Evolutionary conservation across 2,888 invertebrate genomes (phyloP).

Genomic region (Apodemia duryi): DNA sequence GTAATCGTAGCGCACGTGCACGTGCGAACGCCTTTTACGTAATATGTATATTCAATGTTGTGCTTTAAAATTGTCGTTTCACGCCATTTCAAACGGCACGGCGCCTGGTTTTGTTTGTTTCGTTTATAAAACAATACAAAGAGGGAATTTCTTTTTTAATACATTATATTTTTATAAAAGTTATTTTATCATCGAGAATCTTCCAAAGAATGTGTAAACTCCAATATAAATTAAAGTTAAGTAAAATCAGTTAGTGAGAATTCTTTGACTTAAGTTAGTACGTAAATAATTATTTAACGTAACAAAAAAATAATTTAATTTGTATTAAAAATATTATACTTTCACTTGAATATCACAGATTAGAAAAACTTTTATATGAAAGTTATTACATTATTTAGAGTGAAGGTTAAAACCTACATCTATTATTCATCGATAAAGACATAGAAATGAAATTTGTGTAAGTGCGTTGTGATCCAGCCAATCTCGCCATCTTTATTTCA

Average conservation of each 20-base stretch:
- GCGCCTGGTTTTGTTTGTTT: slow-evolving; percentile 55
- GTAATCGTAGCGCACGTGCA: slow-evolving; percentile 58
- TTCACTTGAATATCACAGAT: neutral
- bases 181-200: no score
- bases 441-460: slow-evolving; percentile 74
- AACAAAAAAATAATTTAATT: no score
- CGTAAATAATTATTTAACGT: no score
- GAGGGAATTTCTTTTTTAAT: slow-evolving; percentile 27
- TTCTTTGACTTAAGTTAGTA: no score
- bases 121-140: slow-evolving; percentile 66
- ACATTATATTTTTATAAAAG: neutral
- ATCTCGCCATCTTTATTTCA: slow-evolving; percentile 73
- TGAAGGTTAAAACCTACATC: slow-evolving; percentile 46
- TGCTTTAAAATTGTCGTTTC: slow-evolving; percentile 76
- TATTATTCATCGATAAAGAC: slow-evolving; percentile 74
- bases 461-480: slow-evolving; percentile 74
- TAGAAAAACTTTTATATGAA: neutral
- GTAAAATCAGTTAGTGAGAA: no score
- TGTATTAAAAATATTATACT: neutral
- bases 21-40: slow-evolving; percentile 62
- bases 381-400: neutral
- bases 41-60: slow-evolving; percentile 69
- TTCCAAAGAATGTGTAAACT: no score
- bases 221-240: no score
- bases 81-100: slow-evolving; percentile 62